These are phyloP conservation scores for Esox lucius DNA, from an alignment of 2,797 vertebrate genomes.

Conservation along the genomic window DNA sequence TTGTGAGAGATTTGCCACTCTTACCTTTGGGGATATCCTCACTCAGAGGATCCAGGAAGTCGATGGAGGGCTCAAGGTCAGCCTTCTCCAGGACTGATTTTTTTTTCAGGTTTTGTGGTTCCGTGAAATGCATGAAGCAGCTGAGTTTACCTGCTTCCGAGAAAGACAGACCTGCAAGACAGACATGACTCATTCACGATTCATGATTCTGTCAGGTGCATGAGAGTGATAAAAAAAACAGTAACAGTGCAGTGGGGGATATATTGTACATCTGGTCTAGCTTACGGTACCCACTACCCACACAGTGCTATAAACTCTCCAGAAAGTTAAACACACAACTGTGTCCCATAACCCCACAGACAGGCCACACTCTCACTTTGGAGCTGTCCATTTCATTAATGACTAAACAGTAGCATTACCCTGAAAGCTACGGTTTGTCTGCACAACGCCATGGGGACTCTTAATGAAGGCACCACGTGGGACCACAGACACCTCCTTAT, in stretches of 20 bases:
- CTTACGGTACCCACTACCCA: background rate
- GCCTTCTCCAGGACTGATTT: slow-evolving; percentile 83
- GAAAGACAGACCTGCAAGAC: slow-evolving; percentile 79
- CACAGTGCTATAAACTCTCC: slow-evolving; percentile 6
- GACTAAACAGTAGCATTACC: slow-evolving; percentile 68
- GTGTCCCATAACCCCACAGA: slow-evolving; percentile 20
- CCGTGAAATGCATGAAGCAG: slow-evolving; percentile 86
- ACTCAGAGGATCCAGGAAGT: slow-evolving; percentile 88
- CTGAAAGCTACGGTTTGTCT: slow-evolving; percentile 85
- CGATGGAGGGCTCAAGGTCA: slow-evolving; percentile 81
- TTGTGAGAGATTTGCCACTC: background rate
- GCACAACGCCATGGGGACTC: slow-evolving; percentile 77
- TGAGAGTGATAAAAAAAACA: background rate
- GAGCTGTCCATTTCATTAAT: background rate
- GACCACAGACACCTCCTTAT: slow-evolving; percentile 82
- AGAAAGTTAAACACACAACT: slow-evolving; percentile 23
- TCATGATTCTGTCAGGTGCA: background rate
- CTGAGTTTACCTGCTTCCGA: slow-evolving; percentile 82
- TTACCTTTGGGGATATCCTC: slow-evolving; percentile 89
- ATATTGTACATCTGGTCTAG: background rate
- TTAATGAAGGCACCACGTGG: slow-evolving; percentile 87
- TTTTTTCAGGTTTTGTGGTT: slow-evolving; percentile 76
- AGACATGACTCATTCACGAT: slow-evolving; percentile 1
- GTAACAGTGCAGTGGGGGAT: background rate
- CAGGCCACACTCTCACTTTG: slow-evolving; percentile 2